Base-by-base conservation (phyloP, 1,140 invertebrate genomes). In the Drosophila obscura region DNA sequence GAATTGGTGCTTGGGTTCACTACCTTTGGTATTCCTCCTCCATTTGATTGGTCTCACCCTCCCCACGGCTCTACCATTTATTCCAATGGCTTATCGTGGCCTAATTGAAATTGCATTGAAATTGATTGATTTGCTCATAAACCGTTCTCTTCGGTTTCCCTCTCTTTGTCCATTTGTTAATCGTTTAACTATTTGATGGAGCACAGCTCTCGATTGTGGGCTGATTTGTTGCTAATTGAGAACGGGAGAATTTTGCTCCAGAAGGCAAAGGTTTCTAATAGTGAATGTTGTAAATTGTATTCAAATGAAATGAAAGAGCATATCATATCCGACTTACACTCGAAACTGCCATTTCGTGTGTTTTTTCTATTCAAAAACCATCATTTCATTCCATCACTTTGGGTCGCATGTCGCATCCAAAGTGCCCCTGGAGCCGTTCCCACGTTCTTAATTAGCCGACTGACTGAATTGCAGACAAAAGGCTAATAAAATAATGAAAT, bases 21-120 rank as follows among this genome's bases (percentile, higher is more conserved):
- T 31, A 1, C 56, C 51, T 61, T 64, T 71, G 64, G 57, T 41
- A 55, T 45, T 50, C 55, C 59, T 48, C 73, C 52, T 50, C 62
- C 73, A 64, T 79, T 82, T 87, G 82, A 87, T 82, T 87, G 82
- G 83, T 76, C 85, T 84, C 16, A 26, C 46, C 22, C 52, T 24
- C 35, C 72, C 45, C 31, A 56, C 5, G 16, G 4, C 28, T 31
- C 28, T 4, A 0, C 35, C 16, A 22, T 39, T 15, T 31, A 48
- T 44, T 28, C 11, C 11, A 39, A 39, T 39, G 41, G 49, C 77
- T 85, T 85, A 85, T 87, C 74, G 71, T 75, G 65, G 73, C 73
- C 82, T 87, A 87, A 87, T 87, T 87, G 82, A 87, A 87, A 87
- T 88, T 87, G 83, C 82, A 87, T 88, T 87, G 83, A 87, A 87